Percentiles rank a stretch among this genome's conserved stretches.
Conservation (phyloP, 2,888 invertebrate genomes). For the Ochropleura plecta region DNA sequence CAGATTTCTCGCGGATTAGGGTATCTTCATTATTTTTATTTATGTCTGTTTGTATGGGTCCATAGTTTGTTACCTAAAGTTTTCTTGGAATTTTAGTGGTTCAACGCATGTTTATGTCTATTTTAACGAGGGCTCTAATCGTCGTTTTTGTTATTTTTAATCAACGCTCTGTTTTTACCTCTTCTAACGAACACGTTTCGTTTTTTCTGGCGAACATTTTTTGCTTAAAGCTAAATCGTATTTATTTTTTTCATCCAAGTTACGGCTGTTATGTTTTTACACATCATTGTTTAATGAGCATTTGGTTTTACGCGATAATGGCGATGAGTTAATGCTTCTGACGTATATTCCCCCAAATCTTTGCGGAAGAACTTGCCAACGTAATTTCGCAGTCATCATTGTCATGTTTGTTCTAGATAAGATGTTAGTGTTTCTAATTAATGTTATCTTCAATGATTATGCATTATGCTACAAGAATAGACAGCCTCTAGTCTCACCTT, state of each 20-base stretch:
- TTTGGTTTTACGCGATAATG: slow-evolving; percentile 3
- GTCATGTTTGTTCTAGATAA: slow-evolving; percentile 22
- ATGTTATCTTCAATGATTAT: slow-evolving; percentile 60
- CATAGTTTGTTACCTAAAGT: not conserved
- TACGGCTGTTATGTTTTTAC: slow-evolving; percentile 6
- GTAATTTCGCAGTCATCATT: slow-evolving; percentile 21
- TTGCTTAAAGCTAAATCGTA: not conserved
- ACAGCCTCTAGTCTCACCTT: slow-evolving; percentile 55
- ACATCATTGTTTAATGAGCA: not conserved
- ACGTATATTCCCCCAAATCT: slow-evolving; percentile 4
- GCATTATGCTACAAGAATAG: slow-evolving; percentile 53
- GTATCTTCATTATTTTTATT: not conserved
- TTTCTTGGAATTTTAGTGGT: slow-evolving; percentile 24
- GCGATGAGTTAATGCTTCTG: not conserved
- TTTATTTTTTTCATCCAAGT: slow-evolving; percentile 4
- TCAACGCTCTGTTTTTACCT: slow-evolving; percentile 20
- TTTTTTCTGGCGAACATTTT: slow-evolving; percentile 31
- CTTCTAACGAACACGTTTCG: slow-evolving; percentile 16
- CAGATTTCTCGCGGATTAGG: not conserved
- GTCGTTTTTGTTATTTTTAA: slow-evolving; percentile 36
- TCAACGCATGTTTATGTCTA: slow-evolving; percentile 15
- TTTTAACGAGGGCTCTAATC: slow-evolving; percentile 26
- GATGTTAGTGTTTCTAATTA: slow-evolving; percentile 51
- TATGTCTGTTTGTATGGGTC: not conserved
- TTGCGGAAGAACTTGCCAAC: not conserved